Conservation (phyloP, 2,113 vertebrate genomes). For the Rafetus swinhoei region DNA sequence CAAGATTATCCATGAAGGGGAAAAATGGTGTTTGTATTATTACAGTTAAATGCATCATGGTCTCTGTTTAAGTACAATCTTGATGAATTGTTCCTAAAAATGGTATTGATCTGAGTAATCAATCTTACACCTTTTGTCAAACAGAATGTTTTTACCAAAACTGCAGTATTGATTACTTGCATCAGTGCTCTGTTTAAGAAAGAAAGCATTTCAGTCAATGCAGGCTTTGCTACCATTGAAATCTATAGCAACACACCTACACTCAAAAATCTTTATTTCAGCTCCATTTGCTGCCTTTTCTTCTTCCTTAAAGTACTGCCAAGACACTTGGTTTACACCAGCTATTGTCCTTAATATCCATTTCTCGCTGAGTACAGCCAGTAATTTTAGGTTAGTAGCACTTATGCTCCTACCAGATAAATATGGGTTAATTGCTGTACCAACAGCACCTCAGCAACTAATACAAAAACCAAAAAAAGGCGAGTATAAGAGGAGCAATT, state of each 20-base stretch:
- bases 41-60: slow-evolving; percentile 59
- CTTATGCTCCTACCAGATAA: background rate
- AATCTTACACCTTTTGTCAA: slow-evolving; percentile 56
- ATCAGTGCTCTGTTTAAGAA: slow-evolving; percentile 35
- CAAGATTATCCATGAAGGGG: slow-evolving; percentile 9
- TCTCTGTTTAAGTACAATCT: slow-evolving; percentile 57
- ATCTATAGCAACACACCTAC: background rate
- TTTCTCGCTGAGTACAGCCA: background rate
- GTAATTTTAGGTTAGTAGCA: background rate
- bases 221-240: background rate
- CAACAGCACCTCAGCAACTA: background rate
- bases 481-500: background rate
- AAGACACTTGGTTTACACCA: background rate
- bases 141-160: slow-evolving; percentile 43
- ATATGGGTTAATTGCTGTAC: background rate
- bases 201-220: slow-evolving; percentile 8
- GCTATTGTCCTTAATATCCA: background rate
- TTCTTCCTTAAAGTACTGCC: background rate
- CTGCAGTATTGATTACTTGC: slow-evolving; percentile 48
- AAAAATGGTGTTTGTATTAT: background rate
- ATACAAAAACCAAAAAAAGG: background rate
- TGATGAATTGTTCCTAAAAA: slow-evolving; percentile 71
- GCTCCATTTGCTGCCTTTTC: background rate
- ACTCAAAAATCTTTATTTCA: background rate
- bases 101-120: slow-evolving; percentile 49